These are phyloP conservation scores for zebrafish (Danio rerio) DNA, from an alignment of 2,113 vertebrate genomes.

Conservation along the genomic window DNA sequence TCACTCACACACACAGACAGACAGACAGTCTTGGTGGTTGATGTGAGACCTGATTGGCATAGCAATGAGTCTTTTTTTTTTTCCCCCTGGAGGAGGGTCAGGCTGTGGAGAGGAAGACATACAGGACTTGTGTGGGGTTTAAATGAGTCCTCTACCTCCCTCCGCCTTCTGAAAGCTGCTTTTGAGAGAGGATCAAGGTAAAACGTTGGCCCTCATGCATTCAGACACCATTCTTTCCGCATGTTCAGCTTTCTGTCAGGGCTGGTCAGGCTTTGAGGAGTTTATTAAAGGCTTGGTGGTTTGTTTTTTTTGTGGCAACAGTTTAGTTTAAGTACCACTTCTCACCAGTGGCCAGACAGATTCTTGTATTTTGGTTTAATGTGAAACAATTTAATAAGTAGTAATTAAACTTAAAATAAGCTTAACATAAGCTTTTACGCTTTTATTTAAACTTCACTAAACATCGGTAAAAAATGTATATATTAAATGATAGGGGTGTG, in stretches of 20 bases:
- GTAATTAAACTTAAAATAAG: too few relatives aligned
- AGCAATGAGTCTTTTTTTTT: constrained; percentile 38
- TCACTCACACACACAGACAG: background rate
- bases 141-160: constrained; percentile 13
- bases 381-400: too few relatives aligned
- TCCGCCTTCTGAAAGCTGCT: background rate
- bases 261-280: too few relatives aligned
- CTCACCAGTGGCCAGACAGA: too few relatives aligned
- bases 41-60: constrained; percentile 52
- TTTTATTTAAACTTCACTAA: too few relatives aligned
- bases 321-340: too few relatives aligned
- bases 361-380: too few relatives aligned
- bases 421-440: too few relatives aligned
- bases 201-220: background rate
- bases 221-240: background rate
- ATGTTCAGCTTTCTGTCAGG: background rate
- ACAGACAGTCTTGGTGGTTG: constrained; percentile 46
- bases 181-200: constrained; percentile 18
- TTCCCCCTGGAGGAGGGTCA: constrained; percentile 28
- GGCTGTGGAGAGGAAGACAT: constrained; percentile 24
- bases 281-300: too few relatives aligned
- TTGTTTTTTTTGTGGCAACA: too few relatives aligned
- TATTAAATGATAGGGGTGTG: too few relatives aligned
- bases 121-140: constrained; percentile 28
- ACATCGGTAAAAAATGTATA: too few relatives aligned